These are phyloP conservation scores for Auanema freiburgensis DNA, from an alignment of 2,888 invertebrate species.

Conservation along the genomic window DNA sequence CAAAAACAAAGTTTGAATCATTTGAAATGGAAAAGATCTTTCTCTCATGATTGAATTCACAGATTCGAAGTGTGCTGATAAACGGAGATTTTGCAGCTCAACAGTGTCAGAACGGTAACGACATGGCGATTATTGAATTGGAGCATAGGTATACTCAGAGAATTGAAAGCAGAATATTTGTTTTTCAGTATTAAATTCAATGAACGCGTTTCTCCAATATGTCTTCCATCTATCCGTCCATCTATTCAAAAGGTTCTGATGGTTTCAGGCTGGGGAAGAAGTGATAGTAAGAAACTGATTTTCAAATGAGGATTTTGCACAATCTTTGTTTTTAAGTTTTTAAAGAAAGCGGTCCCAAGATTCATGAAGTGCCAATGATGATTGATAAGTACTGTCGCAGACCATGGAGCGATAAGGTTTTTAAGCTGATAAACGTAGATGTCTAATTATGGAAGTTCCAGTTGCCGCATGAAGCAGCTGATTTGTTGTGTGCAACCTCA, in stretches of 20 bases:
- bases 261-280: conserved; percentile 57
- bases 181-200: conserved; percentile 43
- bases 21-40: not conserved
- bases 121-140: conserved; percentile 61
- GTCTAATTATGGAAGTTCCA: conserved; percentile 5
- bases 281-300: conserved; percentile 35
- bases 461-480: conserved; percentile 48
- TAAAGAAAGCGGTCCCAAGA: conserved; percentile 51
- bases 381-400: conserved; percentile 49
- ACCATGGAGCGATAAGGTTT: conserved; percentile 52
- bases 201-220: conserved; percentile 51
- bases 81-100: conserved; percentile 50
- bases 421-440: not conserved
- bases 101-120: conserved; percentile 54
- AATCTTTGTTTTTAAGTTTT: conserved; percentile 39
- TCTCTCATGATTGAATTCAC: not conserved
- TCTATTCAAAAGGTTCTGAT: conserved; percentile 34
- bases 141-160: conserved; percentile 29
- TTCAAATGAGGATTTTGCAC: not conserved
- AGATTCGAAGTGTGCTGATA: conserved; percentile 54
- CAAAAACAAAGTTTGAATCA: conserved; percentile 32
- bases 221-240: conserved; percentile 44
- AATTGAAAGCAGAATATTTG: not conserved
- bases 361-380: conserved; percentile 58
- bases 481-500: conserved; percentile 59